A percentile compares a stretch with the other conserved stretches of the same genome.
phyloP scores from a whole-genome alignment of 2,113 vertebrate species.

The Sminthopsis crassicaudata region DNA sequence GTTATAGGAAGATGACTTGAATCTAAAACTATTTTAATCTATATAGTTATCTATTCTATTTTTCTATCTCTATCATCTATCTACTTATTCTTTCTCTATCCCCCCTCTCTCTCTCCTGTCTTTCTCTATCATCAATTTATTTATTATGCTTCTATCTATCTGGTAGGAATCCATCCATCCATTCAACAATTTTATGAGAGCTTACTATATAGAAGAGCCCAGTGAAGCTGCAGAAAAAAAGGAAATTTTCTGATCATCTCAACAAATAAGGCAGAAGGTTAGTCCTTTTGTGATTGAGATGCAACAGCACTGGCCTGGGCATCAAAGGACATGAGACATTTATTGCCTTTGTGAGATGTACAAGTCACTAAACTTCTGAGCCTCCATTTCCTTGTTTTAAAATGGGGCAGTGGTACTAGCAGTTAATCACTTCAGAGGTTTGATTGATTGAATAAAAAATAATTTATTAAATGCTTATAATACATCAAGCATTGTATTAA shows the following conservation, averaged over 20 bases:
- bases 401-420: not conserved
- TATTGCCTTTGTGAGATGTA: not conserved
- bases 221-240: not conserved
- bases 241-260: not conserved
- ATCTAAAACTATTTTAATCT: constrained; percentile 6
- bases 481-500: not conserved
- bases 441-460: not conserved
- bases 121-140: not conserved
- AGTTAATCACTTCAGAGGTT: not conserved
- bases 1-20: not conserved
- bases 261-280: not conserved
- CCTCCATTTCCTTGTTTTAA: not conserved
- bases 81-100: not conserved
- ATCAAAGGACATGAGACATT: not conserved
- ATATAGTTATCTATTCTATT: not conserved
- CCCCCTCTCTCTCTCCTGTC: no score
- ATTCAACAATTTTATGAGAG: not conserved
- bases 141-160: not conserved
- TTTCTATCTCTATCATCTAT: not conserved
- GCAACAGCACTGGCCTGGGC: not conserved
- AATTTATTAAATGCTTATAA: not conserved
- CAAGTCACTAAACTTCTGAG: not conserved
- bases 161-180: not conserved
- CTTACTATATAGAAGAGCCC: not conserved
- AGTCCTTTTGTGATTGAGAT: not conserved